Base-by-base conservation (phyloP, 2,888 invertebrate species). In the Xiphydria camelus region DNA sequence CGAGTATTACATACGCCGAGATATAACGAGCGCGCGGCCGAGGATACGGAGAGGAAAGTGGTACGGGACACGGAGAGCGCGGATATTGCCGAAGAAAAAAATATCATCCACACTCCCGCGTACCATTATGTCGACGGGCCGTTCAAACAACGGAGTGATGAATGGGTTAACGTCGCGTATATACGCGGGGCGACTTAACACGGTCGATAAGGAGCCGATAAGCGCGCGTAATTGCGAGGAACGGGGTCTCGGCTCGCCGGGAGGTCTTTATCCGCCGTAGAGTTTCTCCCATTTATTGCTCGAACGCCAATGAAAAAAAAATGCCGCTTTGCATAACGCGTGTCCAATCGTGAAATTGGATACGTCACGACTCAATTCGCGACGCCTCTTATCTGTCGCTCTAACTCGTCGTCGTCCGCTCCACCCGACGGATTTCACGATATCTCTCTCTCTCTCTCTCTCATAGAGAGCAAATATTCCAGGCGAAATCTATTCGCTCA, bases 291-390 rank as follows among this genome's bases (percentile, higher is more conserved):
- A 29, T 29, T 29, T 29, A 29, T 12, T 12, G 12, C 4, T 4
- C 5, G 4, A 4, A 12, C 29, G 29, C 15, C 29, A 12, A 12
- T 14, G 6, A 4, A 6, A 29, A 14, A 29, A 42, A 45, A 52
- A 31, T 36, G 29, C 23, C 47, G 53, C 49, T 67, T 61, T 60
- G 61, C 67, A 62, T 61, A 57, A 50, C 56, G 56, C 62, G 57
- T 59, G 59, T 51, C 62, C 40, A 66, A 67, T 63, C 61, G 54
- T 46, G 47, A 53, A 61, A 64, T 62, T 52, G 58, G 52, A 61
- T 55, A 49, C 47, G 54, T 57, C 58, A 57, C 56, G 62, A 63
- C 42, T 49, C 43, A 51, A 51, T 54, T 49, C 47, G 40, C 34
- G 41, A 48, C 45, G 4, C 4, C 29, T 70, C 34, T 35, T 41